A percentile compares a stretch with the other conserved stretches of the same genome.
These are phyloP conservation scores for Cetonia aurata DNA, from an alignment of 2,888 invertebrate species.

Conservation along the genomic window DNA sequence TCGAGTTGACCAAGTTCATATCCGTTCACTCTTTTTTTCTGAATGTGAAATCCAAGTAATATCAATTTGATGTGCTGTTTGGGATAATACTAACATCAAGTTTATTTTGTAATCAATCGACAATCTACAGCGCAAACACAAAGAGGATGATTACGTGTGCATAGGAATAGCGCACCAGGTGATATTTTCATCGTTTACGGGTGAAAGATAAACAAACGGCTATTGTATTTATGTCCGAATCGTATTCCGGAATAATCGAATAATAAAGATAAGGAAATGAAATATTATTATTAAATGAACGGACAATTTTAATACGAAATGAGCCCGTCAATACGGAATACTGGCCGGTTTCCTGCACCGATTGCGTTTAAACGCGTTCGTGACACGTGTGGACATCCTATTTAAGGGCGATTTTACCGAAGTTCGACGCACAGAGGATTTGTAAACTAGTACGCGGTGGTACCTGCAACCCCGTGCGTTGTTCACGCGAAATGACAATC, in stretches of 20 bases:
- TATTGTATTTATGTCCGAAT: neutral
- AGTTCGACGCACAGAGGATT: constrained; percentile 15
- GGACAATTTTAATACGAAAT: constrained; percentile 36
- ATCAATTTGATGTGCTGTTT: no score
- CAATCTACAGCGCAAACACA: no score
- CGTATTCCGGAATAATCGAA: constrained; percentile 43
- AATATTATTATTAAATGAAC: constrained; percentile 47
- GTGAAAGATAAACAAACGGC: no score
- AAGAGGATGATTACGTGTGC: no score
- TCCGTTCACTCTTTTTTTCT: no score
- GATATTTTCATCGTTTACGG: no score
- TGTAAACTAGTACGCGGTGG: constrained; percentile 55
- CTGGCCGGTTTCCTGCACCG: neutral
- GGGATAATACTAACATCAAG: no score
- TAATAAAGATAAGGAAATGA: constrained; percentile 47
- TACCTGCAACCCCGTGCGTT: constrained; percentile 51
- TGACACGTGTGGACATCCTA: constrained; percentile 26
- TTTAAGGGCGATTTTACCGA: constrained; percentile 46
- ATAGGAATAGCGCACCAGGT: no score
- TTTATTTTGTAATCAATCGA: no score
- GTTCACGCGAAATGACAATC: constrained; percentile 62
- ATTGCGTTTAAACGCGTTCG: constrained; percentile 13
- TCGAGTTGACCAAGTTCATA: no score
- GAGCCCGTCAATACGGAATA: constrained; percentile 24
- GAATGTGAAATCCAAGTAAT: no score